A percentile compares a stretch with the other conserved stretches of the same genome.
Evolutionary conservation across 2,113 vertebrate species (phyloP).

Genomic region (Tamias sibiricus): DNA sequence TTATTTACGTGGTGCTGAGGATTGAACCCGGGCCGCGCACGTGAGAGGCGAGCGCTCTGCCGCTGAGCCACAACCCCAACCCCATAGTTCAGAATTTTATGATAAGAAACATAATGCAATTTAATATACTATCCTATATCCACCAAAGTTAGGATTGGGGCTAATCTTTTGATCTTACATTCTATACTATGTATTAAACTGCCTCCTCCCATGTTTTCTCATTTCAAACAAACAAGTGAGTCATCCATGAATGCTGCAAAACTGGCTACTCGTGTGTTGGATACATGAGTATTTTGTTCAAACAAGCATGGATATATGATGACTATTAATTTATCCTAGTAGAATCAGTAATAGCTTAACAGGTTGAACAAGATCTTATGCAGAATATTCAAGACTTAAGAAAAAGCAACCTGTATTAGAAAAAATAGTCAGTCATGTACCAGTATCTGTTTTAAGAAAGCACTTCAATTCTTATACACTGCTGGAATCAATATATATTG

Average conservation of each 20-base stretch:
- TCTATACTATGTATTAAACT: not conserved
- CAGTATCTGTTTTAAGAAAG: not conserved
- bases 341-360: constrained; percentile 62
- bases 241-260: constrained; percentile 67
- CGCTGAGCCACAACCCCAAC: too few species aligned
- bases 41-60: too few species aligned
- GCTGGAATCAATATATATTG: not conserved
- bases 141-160: not conserved
- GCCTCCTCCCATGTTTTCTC: constrained; percentile 58
- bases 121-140: not conserved
- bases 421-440: not conserved
- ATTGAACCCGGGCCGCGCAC: too few species aligned
- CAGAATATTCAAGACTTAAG: constrained; percentile 51
- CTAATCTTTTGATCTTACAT: not conserved
- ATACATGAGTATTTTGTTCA: constrained; percentile 70
- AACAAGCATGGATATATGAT: constrained; percentile 69
- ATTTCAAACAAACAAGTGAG: constrained; percentile 79
- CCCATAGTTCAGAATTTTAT: constrained; percentile 21
- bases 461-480: not conserved
- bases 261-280: constrained; percentile 62
- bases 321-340: constrained; percentile 35
- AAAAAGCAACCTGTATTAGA: constrained; percentile 24
- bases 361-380: constrained; percentile 68
- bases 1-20: too few species aligned
- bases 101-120: not conserved